Percentiles rank a stretch among this genome's conserved stretches.
Conservation (phyloP, 2,888 invertebrate species). For the Drosophila antonietae region DNA sequence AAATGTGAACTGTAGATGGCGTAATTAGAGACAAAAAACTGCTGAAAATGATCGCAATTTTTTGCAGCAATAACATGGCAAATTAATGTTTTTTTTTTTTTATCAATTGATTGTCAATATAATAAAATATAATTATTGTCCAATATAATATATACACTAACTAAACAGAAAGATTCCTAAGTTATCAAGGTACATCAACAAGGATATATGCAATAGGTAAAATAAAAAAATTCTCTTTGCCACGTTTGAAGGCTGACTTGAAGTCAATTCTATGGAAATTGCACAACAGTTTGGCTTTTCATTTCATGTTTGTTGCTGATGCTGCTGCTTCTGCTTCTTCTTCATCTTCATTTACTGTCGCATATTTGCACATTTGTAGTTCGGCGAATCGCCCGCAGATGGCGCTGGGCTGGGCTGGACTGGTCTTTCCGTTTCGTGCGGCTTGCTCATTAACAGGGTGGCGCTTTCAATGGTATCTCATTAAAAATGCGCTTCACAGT, state of each 20-base stretch:
- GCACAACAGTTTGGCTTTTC: conserved; percentile 20
- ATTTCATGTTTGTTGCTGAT: conserved; percentile 10
- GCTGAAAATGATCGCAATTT: no score
- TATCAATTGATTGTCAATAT: no score
- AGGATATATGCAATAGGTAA: no score
- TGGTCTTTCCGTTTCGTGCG: conserved; percentile 15
- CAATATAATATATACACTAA: no score
- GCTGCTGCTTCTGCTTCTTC: neutral
- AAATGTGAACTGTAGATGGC: no score
- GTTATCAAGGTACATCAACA: neutral
- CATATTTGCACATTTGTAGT: conserved; percentile 27
- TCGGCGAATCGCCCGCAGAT: conserved; percentile 16
- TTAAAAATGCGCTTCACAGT: conserved; percentile 61
- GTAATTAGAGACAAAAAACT: no score
- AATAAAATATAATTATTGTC: no score
- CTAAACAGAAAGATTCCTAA: no score
- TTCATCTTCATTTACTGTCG: neutral
- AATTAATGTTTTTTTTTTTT: no score
- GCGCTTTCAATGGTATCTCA: conserved; percentile 65
- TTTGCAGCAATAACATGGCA: no score
- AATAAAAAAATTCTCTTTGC: neutral
- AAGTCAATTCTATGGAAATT: conserved; percentile 3
- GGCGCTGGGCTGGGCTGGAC: neutral
- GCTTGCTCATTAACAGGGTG: conserved; percentile 64
- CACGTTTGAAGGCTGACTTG: neutral